Evolutionary conservation across 2,888 invertebrate species (phyloP), one percentile per base, ranked within the genome.

Genomic region (Euspilapteryx auroguttella): DNA sequence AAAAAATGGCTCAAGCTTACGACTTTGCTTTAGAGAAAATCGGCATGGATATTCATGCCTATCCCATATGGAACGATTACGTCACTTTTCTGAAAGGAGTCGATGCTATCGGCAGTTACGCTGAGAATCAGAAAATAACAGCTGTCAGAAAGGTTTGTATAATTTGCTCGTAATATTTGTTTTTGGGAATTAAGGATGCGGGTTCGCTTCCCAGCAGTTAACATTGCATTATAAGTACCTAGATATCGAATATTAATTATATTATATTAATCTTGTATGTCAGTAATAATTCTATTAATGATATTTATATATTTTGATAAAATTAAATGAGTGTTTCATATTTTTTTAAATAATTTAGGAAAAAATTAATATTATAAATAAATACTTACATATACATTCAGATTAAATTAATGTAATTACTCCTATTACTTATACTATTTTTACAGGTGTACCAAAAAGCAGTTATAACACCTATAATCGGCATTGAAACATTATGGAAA

Each of bases 1-100:
- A 99, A 62, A 98, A 97, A 77, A 93, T 99, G 91, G 98, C 98
- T 0, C 96, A 99, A 59, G 98, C 99, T 0, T 99, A 98, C 59
- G 98, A 99, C 65, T 99, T 99, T 66, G 98, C 99, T 0, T 68
- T 99, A 37, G 99, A 99, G 37, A 97, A 98, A 69, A 97, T 99
- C 39, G 99, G 99, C 0, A 87, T 99, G 85, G 99, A 99, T 53
- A 89, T 97, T 42, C 93, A 95, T 68, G 94, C 97, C 0, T 95
- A 92, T 57, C 87, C 90, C 6, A 92, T 99, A 34, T 99, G 98
- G 95, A 90, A 91, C 47, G 99, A 99, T 52, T 99, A 99, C 50
- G 92, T 99, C 0, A 87, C 86, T 24, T 99, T 99, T 58, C 69
- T 99, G 32, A 98, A 95, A 58, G 85, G 89, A 27, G 96, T 96